Evolutionary conservation across 2,888 invertebrate species (phyloP).

Genomic region (Cataglyphis cursor): DNA sequence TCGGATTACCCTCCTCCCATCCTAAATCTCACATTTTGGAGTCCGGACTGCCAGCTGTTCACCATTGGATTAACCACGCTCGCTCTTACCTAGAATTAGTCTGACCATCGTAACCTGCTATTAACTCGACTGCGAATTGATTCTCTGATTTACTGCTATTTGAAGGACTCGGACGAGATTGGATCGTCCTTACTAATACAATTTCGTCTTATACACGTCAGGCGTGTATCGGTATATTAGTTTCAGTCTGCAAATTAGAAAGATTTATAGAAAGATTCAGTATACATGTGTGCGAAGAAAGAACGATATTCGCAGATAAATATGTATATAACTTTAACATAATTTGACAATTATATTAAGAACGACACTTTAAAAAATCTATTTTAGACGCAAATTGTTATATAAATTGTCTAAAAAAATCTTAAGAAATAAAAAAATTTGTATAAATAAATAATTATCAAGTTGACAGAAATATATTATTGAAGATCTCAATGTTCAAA

Average conservation of each 20-base stretch:
- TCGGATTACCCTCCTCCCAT: conserved; percentile 40
- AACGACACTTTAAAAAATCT: not conserved
- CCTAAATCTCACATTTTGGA: conserved; percentile 64
- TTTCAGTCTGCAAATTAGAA: not conserved
- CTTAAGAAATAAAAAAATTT: not conserved
- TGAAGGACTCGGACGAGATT: conserved; percentile 63
- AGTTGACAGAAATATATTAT: not conserved
- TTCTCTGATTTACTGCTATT: conserved; percentile 77
- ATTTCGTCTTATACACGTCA: not conserved
- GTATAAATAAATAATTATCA: not conserved
- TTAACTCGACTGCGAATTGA: conserved; percentile 80
- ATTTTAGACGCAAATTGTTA: not conserved
- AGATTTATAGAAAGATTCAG: no score
- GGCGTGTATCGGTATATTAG: not conserved
- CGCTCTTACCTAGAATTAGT: conserved; percentile 71
- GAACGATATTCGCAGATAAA: not conserved
- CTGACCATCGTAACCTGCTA: conserved; percentile 77
- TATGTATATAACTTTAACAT: not conserved
- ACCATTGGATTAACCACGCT: conserved; percentile 61
- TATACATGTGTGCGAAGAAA: not conserved
- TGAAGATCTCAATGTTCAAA: not conserved
- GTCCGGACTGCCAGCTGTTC: conserved; percentile 64
- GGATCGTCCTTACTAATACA: conserved; percentile 33
- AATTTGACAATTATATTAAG: not conserved
- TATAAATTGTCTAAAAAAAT: not conserved